Conservation (phyloP, 2,888 invertebrate species). For the Penaeus monodon region DNA sequence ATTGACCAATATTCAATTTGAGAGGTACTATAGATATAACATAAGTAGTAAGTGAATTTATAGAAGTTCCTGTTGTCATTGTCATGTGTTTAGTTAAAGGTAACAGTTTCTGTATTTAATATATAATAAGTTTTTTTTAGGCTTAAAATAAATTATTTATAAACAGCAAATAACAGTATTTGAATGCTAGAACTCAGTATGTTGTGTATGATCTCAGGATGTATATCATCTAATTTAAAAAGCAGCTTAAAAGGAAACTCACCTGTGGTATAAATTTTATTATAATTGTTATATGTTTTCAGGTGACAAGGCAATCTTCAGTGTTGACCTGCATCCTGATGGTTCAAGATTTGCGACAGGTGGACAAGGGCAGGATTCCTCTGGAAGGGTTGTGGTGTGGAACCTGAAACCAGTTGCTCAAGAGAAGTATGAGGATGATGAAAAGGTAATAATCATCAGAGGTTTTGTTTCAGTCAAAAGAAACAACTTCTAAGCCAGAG, state of each 20-base stretch:
- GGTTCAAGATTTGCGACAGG: slow-evolving; percentile 94
- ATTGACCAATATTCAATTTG: no score
- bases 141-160: no score
- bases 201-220: no score
- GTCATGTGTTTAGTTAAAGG: no score
- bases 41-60: no score
- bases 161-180: no score
- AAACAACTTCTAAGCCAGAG: neutral
- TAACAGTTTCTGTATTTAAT: no score
- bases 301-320: slow-evolving; percentile 90
- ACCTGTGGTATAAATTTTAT: slow-evolving; percentile 73
- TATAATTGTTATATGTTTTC: slow-evolving; percentile 70
- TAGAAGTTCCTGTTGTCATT: no score
- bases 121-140: no score
- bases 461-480: no score
- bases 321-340: slow-evolving; percentile 96
- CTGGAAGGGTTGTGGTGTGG: slow-evolving; percentile 78
- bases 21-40: no score
- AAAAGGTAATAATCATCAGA: slow-evolving; percentile 71
- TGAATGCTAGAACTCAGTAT: no score
- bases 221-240: neutral
- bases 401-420: slow-evolving; percentile 88
- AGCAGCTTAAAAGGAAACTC: neutral
- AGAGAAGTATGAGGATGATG: slow-evolving; percentile 83
- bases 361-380: slow-evolving; percentile 76